Evolutionary conservation across 2,797 vertebrate species (phyloP).

Genomic region (Acropternis orthonyx): DNA sequence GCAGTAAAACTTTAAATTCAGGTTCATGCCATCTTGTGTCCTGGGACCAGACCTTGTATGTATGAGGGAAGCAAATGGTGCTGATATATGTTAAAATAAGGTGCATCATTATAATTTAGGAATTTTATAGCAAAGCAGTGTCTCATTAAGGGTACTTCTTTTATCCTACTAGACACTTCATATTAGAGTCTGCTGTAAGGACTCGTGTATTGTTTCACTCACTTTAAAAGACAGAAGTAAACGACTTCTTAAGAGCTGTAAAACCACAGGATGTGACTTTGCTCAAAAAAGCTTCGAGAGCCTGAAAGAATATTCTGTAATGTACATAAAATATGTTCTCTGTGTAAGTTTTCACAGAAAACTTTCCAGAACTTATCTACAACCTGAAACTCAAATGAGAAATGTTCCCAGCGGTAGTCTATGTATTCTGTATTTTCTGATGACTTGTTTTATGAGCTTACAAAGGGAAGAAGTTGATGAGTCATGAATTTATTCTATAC

Average conservation of each 20-base stretch:
- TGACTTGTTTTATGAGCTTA: background rate
- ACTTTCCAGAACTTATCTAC: background rate
- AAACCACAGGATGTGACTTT: background rate
- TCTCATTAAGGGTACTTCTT: background rate
- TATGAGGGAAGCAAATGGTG: background rate
- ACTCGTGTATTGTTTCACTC: rapidly evolving
- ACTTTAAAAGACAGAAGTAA: background rate
- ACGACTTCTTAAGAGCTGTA: background rate
- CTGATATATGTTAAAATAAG: background rate
- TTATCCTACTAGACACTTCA: background rate
- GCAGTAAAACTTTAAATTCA: background rate
- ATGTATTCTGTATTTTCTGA: background rate
- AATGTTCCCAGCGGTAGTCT: background rate
- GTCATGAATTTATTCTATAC: background rate
- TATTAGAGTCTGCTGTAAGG: background rate
- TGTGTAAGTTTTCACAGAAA: background rate
- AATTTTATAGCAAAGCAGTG: background rate
- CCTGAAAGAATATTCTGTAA: background rate
- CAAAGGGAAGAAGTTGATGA: background rate
- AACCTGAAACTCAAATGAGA: background rate
- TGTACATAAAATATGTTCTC: background rate
- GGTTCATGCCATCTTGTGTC: background rate
- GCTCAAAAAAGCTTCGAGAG: background rate
- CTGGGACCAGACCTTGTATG: background rate
- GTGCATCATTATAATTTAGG: background rate